These are phyloP conservation scores for Hypanus sabinus DNA, from an alignment of 2,113 vertebrate genomes.

Conservation along the genomic window DNA sequence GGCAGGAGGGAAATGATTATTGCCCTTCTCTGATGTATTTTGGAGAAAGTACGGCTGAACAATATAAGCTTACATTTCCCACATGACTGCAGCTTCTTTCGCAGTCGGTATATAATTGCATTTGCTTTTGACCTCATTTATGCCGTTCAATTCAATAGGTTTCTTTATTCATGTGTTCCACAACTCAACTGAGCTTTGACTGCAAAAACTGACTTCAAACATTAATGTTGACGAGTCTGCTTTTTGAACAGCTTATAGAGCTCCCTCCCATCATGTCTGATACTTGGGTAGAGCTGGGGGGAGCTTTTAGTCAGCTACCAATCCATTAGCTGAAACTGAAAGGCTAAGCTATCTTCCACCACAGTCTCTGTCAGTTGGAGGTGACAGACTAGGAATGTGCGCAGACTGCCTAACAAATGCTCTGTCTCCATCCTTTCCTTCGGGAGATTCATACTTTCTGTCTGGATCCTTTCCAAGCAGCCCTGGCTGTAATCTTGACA, in stretches of 20 bases:
- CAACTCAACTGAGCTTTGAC: background rate
- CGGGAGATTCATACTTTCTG: background rate
- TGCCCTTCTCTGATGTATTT: background rate
- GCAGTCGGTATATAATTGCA: background rate
- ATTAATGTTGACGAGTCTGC: background rate
- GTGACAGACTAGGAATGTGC: background rate
- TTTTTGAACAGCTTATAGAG: background rate
- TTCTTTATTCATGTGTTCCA: background rate
- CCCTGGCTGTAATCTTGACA: background rate
- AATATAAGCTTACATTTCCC: background rate
- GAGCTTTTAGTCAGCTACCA: background rate
- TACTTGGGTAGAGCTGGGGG: background rate
- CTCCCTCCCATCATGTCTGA: background rate
- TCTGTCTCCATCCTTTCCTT: background rate
- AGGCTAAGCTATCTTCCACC: background rate
- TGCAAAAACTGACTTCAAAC: background rate
- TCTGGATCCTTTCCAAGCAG: background rate
- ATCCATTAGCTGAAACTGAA: background rate
- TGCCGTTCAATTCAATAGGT: background rate
- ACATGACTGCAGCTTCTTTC: background rate
- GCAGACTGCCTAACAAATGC: background rate
- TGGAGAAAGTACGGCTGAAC: background rate
- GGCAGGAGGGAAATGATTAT: background rate
- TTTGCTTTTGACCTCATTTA: background rate
- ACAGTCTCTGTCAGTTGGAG: background rate